A percentile compares a stretch with the other conserved stretches of the same genome.
Conservation (phyloP, 1,140 invertebrate genomes). For the Dufourea novaeangliae region DNA sequence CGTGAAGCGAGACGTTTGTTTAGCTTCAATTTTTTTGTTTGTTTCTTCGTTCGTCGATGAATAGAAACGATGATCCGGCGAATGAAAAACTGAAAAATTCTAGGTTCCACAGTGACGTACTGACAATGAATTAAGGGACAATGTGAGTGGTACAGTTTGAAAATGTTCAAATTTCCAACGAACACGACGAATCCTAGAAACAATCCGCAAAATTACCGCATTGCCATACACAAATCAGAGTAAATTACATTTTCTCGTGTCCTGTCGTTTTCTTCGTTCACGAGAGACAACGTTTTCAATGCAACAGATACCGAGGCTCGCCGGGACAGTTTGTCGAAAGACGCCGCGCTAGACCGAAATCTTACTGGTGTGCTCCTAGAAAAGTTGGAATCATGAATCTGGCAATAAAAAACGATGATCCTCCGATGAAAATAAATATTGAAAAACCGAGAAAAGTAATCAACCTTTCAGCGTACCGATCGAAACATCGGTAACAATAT, state of each 20-base stretch:
- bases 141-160: not conserved
- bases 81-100: constrained; percentile 13
- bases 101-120: not conserved
- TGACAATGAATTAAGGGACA: not conserved
- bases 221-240: not conserved
- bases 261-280: not conserved
- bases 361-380: constrained; percentile 41
- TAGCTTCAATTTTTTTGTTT: constrained; percentile 17
- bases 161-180: not conserved
- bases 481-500: not conserved
- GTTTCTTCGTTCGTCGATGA: not conserved
- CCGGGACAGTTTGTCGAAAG: not conserved
- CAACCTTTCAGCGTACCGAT: not conserved
- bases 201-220: not conserved
- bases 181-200: not conserved
- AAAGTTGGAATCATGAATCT: constrained; percentile 11
- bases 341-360: not conserved
- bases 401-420: not conserved
- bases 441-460: constrained; percentile 17
- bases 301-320: not conserved
- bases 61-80: not conserved
- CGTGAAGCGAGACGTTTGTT: not conserved
- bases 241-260: not conserved
- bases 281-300: not conserved
- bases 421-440: not conserved